Evolutionary conservation across 2,113 vertebrate genomes (phyloP), one percentile per base, ranked within the genome.

Genomic region (Garra rufa): DNA sequence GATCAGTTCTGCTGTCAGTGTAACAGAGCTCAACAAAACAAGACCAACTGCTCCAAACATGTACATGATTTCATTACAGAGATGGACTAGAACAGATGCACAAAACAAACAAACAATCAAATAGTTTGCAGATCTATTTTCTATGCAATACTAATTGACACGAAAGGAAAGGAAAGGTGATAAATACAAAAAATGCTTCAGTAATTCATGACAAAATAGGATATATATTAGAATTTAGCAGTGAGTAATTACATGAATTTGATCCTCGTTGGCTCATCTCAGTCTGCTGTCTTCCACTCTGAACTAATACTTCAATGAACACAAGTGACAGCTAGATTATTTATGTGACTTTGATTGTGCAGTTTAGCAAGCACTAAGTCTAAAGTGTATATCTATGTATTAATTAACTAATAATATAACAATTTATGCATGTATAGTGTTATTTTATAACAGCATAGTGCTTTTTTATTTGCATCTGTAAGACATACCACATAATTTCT

Each of bases 41-140:
- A 76, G 6, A 38, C 28, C 48, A 76, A 76, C 74, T 76, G 74
- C 74, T 76, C 74, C 48, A 55, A 76, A 76, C 74, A 76, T 76
- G 28, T 14, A 76, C 28, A 76, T 38, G 10, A 76, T 1, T 1
- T 4, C 19, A 76, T 19, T n/a, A 34, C 48, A 76, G 74, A 7
- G 48, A 55, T 0, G 0, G 28, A 21, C 74, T 76, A 2, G 10
- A 30, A 50, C 1, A 75, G 14, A 50, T 14, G 8, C 19, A 48
- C 24, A 44, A 44, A 44, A 44, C 41, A 28, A 34, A 4, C 6
- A 69, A 69, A 74, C 7, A 28, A 48, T 19, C 15, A 50, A 2
- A 75, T 17, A 46, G 6, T 48, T 74, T 4, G 10, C 24, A 28
- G 71, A 28, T 48, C 21, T 73, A 24, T 48, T 10, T 4, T 19